Percentiles rank a stretch among this genome's conserved stretches.
Evolutionary conservation across 2,797 vertebrate genomes (phyloP).

Genomic region (Chaetodon trifasciatus): DNA sequence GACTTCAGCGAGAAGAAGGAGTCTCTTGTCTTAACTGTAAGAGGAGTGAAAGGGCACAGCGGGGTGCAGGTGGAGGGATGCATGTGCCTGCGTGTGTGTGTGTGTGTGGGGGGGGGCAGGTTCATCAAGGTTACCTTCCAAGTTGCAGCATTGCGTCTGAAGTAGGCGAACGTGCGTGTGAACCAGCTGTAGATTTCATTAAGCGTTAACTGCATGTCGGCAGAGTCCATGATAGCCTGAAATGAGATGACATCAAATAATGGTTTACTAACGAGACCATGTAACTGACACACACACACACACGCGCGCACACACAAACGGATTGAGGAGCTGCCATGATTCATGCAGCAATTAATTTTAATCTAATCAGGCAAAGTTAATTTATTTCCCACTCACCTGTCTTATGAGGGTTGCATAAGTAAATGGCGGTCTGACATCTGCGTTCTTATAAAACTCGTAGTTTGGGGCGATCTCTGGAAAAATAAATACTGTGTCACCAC

Average conservation of each 20-base stretch:
- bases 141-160: slow-evolving; percentile 99
- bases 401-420: slow-evolving; percentile 99
- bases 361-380: slow-evolving; percentile 94
- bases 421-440: slow-evolving; percentile 99
- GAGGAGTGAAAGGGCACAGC: slow-evolving; percentile 38
- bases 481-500: slow-evolving; percentile 86
- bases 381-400: slow-evolving; percentile 97
- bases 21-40: slow-evolving; percentile 46
- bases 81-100: not conserved
- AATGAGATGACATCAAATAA: slow-evolving; percentile 96
- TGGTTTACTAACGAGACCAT: slow-evolving; percentile 91
- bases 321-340: slow-evolving; percentile 81
- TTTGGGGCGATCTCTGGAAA: slow-evolving; percentile 99
- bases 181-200: slow-evolving; percentile 99
- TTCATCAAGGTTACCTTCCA: slow-evolving; percentile 92
- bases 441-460: slow-evolving; percentile 99
- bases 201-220: slow-evolving; percentile 99
- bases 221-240: slow-evolving; percentile 99
- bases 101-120: slow-evolving; percentile 19
- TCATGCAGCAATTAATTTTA: slow-evolving; percentile 93
- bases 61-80: slow-evolving; percentile 8
- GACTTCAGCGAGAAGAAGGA: slow-evolving; percentile 55
- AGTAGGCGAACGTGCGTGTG: slow-evolving; percentile 99
- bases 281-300: slow-evolving; percentile 63
- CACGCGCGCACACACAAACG: slow-evolving; percentile 60